Evolutionary conservation across 2,113 vertebrate genomes (phyloP).

Genomic region (Buteo buteo): DNA sequence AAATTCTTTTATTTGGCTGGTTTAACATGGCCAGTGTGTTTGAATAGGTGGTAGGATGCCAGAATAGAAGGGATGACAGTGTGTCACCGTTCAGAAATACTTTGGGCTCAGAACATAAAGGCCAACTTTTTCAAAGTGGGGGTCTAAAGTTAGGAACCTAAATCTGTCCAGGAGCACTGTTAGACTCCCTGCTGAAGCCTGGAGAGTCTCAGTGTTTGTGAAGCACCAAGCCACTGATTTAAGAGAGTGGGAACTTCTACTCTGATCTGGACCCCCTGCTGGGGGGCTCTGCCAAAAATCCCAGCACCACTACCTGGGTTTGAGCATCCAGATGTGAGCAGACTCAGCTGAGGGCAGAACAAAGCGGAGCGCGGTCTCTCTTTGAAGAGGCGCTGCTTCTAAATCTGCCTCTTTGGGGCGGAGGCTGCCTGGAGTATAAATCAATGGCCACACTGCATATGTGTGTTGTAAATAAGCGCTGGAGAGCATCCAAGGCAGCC

Average conservation of each 20-base stretch:
- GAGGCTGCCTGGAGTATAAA: conserved; percentile 34
- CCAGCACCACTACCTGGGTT: not conserved
- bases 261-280: not conserved
- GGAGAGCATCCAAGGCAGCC: conserved; percentile 48
- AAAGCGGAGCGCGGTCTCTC: accelerated
- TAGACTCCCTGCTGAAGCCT: not conserved
- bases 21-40: not conserved
- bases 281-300: not conserved
- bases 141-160: conserved; percentile 1
- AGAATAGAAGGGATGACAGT: conserved; percentile 11
- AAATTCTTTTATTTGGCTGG: not conserved
- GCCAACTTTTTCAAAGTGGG: not conserved
- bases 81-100: not conserved
- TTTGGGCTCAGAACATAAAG: not conserved
- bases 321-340: conserved; percentile 12
- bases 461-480: conserved; percentile 36
- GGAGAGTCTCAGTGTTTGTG: not conserved
- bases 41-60: not conserved
- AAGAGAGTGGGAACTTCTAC: not conserved
- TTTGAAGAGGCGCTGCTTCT: conserved; percentile 40
- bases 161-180: not conserved
- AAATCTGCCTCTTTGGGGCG: conserved; percentile 17
- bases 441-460: conserved; percentile 19
- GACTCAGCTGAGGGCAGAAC: not conserved
- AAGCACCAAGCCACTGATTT: not conserved